Evolutionary conservation across 2,888 invertebrate species (phyloP), one percentile per base, ranked within the genome.

Genomic region (Temnothorax rugatulus): DNA sequence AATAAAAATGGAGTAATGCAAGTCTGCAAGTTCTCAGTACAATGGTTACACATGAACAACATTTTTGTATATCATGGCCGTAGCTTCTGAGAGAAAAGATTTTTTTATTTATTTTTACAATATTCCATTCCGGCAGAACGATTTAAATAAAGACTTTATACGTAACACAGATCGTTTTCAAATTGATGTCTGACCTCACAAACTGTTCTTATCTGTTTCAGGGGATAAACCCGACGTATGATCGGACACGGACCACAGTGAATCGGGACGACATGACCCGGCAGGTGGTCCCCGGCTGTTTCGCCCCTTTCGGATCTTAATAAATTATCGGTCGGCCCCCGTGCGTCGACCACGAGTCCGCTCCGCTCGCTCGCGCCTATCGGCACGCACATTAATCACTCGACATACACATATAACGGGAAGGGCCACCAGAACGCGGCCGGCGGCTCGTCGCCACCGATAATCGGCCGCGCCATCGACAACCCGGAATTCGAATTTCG

Each of bases 321-420:
- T 93, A 93, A 93, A 93, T 93, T 93, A 93, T 92, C 91, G 77
- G 82, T 54, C 84, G 77, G 75, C 21, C 85, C 83, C 73, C 66
- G 79, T 76, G 66, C 64, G 83, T 79, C 64, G 54, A 44, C 69
- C 59, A 76, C 64, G 83, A 81, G 54, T 68, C 66, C 74, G 7
- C 18, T 18, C 25, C 76, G 77, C 73, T 52, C 64, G 77, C 84
- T 73, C 83, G 89, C 82, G 83, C 85, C 87, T 91, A 91, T 92
- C 92, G 93, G 90, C 91, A 89, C 89, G 89, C 91, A 90, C 93
- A 92, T 93, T 93, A 93, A 93, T 93, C 93, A 93, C 89, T 71
- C 87, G 88, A 85, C 87, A 87, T 90, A 91, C 89, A 89, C 86
- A 89, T 82, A 50, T 63, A 85, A 29, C 68, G 73, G 57, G 54